A percentile compares a stretch with the other conserved stretches of the same genome.
Conservation (phyloP, 1,140 invertebrate species). For the Xylocopa sonorina region DNA sequence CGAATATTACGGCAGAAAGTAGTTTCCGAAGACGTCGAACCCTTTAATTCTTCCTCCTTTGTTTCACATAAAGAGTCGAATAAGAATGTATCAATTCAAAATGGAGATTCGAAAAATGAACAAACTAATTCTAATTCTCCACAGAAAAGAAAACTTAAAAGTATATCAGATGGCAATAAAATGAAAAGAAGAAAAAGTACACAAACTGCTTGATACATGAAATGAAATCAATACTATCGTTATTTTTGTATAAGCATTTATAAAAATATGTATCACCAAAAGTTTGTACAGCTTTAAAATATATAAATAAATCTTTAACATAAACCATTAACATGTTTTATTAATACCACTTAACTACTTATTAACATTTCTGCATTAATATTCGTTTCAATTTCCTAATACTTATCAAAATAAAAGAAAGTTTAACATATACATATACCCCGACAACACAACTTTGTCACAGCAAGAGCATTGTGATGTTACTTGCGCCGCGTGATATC, state of each 20-base stretch:
- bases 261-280: conserved; percentile 50
- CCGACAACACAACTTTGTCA: too few species aligned
- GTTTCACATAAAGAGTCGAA: conserved; percentile 41
- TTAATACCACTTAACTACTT: too few species aligned
- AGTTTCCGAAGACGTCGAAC: conserved; percentile 75
- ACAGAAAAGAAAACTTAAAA: conserved; percentile 59
- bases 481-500: too few species aligned
- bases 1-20: conserved; percentile 74
- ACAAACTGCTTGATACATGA: conserved; percentile 39
- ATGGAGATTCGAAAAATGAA: conserved; percentile 44
- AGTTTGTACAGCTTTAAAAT: conserved; percentile 50
- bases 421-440: too few species aligned
- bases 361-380: too few species aligned
- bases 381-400: too few species aligned
- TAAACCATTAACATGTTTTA: background rate
- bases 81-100: conserved; percentile 44
- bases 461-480: too few species aligned
- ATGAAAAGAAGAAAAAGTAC: conserved; percentile 66
- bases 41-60: conserved; percentile 68
- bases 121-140: conserved; percentile 21
- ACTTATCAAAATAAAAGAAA: too few species aligned
- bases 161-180: conserved; percentile 51
- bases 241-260: conserved; percentile 62
- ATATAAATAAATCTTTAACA: conserved; percentile 32
- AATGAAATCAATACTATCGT: conserved; percentile 40